Percentiles rank a stretch among this genome's conserved stretches.
Conservation (phyloP, 2,888 invertebrate species). For the Acanthosepion esculentum region DNA sequence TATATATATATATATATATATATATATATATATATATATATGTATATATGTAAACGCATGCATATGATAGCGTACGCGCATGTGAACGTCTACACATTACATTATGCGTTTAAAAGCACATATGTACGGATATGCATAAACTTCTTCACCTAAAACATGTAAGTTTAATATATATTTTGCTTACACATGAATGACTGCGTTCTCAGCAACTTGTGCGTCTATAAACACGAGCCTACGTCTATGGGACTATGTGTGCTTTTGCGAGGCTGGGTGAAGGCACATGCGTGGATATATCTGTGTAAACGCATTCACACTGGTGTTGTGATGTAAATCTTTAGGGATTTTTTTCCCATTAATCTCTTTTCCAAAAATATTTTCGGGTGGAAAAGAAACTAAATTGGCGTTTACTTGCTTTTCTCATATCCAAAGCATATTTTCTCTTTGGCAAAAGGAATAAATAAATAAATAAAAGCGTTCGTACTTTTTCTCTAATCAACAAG, state of each 20-base stretch:
- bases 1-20: too few species aligned
- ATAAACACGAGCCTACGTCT: background rate
- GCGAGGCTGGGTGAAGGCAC: background rate
- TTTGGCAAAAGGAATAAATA: background rate
- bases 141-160: too few species aligned
- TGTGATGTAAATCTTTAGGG: background rate
- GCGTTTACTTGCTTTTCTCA: background rate
- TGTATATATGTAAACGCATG: too few species aligned
- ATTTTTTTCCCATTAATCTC: background rate
- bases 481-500: background rate
- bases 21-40: too few species aligned
- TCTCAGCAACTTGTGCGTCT: background rate
- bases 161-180: too few species aligned
- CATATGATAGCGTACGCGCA: too few species aligned
- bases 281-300: background rate
- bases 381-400: slow-evolving; percentile 5
- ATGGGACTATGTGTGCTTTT: background rate
- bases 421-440: background rate
- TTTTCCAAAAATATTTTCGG: background rate
- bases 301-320: background rate
- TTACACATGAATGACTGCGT: background rate
- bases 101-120: too few species aligned
- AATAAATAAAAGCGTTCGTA: background rate
- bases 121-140: too few species aligned
- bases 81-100: too few species aligned